Conservation (phyloP, 2,888 invertebrate genomes). For the Harpagoxenus sublaevis region DNA sequence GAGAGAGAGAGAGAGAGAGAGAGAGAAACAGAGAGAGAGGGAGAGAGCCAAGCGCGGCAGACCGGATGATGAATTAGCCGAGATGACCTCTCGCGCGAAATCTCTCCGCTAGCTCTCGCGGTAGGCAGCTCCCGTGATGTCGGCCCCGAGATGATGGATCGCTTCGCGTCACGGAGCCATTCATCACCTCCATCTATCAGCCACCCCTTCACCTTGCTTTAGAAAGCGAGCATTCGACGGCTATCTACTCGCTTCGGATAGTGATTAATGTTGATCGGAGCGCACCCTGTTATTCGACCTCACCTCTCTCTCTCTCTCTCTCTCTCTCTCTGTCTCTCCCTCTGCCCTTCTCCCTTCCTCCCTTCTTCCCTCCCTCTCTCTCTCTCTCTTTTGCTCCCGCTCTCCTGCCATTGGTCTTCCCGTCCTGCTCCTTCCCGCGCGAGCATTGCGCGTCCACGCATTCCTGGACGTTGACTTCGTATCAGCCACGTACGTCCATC, state of each 20-base stretch:
- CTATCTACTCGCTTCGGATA: constrained; percentile 85
- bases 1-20: constrained; percentile 51
- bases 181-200: constrained; percentile 86
- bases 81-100: constrained; percentile 84
- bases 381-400: neutral
- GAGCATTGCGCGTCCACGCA: constrained; percentile 67
- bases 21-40: constrained; percentile 55
- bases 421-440: constrained; percentile 45
- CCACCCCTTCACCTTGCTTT: constrained; percentile 84
- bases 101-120: constrained; percentile 82
- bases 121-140: constrained; percentile 82
- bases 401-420: constrained; percentile 27
- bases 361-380: constrained; percentile 44
- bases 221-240: constrained; percentile 85
- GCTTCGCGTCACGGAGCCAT: constrained; percentile 85
- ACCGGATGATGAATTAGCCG: constrained; percentile 85
- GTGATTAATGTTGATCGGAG: constrained; percentile 86
- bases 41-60: constrained; percentile 72
- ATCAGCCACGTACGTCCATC: constrained; percentile 73
- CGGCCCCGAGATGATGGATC: constrained; percentile 85
- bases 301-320: constrained; percentile 76
- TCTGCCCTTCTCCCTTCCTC: neutral
- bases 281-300: constrained; percentile 83
- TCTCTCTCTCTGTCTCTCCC: constrained; percentile 38
- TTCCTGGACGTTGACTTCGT: constrained; percentile 76